Conservation (phyloP, 2,113 vertebrate genomes). For the Misgurnus mizolepis region DNA sequence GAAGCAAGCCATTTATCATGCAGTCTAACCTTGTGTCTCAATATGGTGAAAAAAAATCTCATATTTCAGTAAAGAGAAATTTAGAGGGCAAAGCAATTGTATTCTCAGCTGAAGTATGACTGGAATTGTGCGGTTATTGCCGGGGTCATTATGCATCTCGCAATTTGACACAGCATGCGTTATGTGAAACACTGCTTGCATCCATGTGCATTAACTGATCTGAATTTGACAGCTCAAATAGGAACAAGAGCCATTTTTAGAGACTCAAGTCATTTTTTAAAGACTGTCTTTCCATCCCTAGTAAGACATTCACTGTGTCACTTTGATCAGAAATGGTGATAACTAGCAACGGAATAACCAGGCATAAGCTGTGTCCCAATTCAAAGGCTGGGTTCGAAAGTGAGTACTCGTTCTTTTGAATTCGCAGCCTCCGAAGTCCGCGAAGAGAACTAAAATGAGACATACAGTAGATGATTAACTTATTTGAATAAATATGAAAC, state of each 20-base stretch:
- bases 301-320: not conserved
- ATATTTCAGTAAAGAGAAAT: slow-evolving; percentile 17
- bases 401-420: no score
- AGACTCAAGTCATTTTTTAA: not conserved
- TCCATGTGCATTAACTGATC: not conserved
- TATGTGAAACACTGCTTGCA: slow-evolving; percentile 1
- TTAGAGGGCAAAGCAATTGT: slow-evolving; percentile 17
- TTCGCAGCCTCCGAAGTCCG: no score
- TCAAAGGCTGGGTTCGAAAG: no score
- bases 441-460: no score
- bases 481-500: no score
- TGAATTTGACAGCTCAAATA: slow-evolving; percentile 1
- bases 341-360: slow-evolving; percentile 6
- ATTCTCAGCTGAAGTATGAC: slow-evolving; percentile 8
- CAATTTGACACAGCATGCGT: not conserved
- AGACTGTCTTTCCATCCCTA: no score
- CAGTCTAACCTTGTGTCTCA: not conserved
- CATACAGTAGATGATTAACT: no score
- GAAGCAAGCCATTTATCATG: not conserved
- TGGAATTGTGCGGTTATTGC: slow-evolving; percentile 16
- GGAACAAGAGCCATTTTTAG: not conserved
- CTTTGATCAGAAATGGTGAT: slow-evolving; percentile 1
- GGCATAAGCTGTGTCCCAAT: not conserved
- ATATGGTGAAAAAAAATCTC: not conserved
- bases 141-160: slow-evolving; percentile 16